A percentile compares a stretch with the other conserved stretches of the same genome.
phyloP scores from a whole-genome alignment of 2,113 vertebrate species.

The Phyllostomus hastatus region DNA sequence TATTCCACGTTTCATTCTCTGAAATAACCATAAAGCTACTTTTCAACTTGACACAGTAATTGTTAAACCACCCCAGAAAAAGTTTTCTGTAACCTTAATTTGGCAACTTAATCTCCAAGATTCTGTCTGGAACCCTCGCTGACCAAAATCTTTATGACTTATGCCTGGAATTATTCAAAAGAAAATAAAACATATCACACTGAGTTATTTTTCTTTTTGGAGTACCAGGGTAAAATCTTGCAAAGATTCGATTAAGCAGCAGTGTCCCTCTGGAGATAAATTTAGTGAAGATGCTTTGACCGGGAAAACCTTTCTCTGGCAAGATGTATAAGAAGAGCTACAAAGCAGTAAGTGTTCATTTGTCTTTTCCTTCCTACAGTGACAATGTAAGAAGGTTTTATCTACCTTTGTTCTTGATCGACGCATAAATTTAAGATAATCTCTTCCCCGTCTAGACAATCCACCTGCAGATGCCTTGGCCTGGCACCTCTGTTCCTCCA shows the following conservation, averaged over 20 bases:
- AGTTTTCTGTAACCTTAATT: background rate
- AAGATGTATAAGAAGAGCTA: slow-evolving; percentile 31
- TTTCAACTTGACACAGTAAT: background rate
- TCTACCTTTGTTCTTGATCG: slow-evolving; percentile 43
- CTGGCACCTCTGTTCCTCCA: background rate
- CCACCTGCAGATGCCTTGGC: background rate
- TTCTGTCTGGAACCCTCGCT: slow-evolving; percentile 1
- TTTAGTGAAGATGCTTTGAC: slow-evolving; percentile 52
- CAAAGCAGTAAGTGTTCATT: background rate
- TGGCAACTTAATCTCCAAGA: slow-evolving; percentile 48
- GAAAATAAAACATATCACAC: slow-evolving; percentile 30
- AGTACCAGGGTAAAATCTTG: slow-evolving; percentile 6
- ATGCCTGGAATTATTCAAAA: slow-evolving; percentile 44
- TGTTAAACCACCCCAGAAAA: background rate
- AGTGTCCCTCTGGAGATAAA: slow-evolving; percentile 41
- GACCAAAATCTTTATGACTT: slow-evolving; percentile 51
- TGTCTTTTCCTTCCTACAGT: slow-evolving; percentile 37
- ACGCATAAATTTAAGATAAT: slow-evolving; percentile 46
- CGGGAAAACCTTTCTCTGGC: slow-evolving; percentile 44
- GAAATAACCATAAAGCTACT: background rate
- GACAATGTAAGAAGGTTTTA: slow-evolving; percentile 31
- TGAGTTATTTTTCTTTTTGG: slow-evolving; percentile 42
- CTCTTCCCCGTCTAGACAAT: background rate
- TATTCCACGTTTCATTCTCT: background rate
- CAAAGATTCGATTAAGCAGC: slow-evolving; percentile 33